phyloP scores from a whole-genome alignment of 2,113 vertebrate genomes.

The human (Homo sapiens) region GRCh38 chr3:60264501-60265000 shows the following conservation, averaged over 20 bases:
- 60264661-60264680: not conserved
- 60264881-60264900: not conserved
- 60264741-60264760: not conserved
- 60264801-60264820: not conserved
- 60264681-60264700: accelerated
- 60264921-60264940: not conserved
- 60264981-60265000: not conserved
- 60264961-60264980: not conserved
- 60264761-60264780: not conserved
- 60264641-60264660: not conserved
- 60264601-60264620: not conserved
- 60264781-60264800: not conserved
- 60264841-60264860: not conserved
- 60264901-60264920: not conserved
- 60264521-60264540: no score
- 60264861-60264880: not conserved
- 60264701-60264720: not conserved
- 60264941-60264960: not conserved
- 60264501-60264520: not conserved
- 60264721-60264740: not conserved
- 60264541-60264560: not conserved
- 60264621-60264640: not conserved
- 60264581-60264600: not conserved
- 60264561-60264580: not conserved
- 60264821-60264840: not conserved